Conservation (phyloP, 2,797 vertebrate genomes). For the Brachymystax lenok region DNA sequence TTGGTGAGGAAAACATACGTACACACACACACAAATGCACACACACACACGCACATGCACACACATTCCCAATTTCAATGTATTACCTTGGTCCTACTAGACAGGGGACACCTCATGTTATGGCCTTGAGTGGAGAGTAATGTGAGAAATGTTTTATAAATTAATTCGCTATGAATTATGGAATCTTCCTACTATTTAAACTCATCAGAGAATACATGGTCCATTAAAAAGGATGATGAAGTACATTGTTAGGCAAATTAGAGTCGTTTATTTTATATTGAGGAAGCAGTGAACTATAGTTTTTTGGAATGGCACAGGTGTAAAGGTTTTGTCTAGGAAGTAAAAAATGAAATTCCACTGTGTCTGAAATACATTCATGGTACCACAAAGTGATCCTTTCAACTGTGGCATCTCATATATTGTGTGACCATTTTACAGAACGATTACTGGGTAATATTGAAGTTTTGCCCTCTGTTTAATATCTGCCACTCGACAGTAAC, state of each 20-base stretch:
- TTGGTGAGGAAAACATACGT: not conserved
- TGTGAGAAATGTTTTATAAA: not conserved
- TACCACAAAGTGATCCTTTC: not conserved
- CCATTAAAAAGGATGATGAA: constrained; percentile 35
- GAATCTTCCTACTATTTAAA: constrained; percentile 33
- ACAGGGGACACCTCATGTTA: not conserved
- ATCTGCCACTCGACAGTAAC: constrained; percentile 5
- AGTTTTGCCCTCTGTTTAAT: not conserved
- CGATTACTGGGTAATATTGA: not conserved
- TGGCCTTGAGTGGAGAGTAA: not conserved
- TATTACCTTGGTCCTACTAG: not conserved
- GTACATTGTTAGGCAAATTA: constrained; percentile 34
- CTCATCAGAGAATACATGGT: constrained; percentile 35
- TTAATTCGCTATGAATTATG: not conserved
- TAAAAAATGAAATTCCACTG: not conserved
- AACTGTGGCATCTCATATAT: not conserved
- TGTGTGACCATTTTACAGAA: not conserved
- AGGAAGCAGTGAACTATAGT: not conserved
- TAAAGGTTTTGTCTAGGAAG: not conserved
- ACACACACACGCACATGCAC: constrained; percentile 10
- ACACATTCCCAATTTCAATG: constrained; percentile 24
- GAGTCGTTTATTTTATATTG: not conserved
- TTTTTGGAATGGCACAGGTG: not conserved
- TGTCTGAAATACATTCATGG: not conserved
- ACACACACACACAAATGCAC: constrained; percentile 1